Conservation (phyloP, 1,140 invertebrate genomes). For the Brachionus rubens region DNA sequence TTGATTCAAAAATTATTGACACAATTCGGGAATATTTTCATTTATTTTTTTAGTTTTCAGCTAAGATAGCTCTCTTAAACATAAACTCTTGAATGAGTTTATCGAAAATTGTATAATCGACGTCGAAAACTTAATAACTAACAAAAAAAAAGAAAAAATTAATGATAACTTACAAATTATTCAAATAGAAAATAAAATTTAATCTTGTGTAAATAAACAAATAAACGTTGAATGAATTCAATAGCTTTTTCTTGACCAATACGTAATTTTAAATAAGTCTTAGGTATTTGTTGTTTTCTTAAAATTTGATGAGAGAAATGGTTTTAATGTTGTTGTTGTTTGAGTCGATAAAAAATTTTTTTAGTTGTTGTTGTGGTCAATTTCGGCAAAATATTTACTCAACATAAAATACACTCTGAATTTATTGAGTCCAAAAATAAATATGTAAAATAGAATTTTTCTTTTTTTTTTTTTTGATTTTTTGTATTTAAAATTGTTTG, state of each 20-base stretch:
- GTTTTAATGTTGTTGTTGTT: no score
- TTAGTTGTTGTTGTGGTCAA: not conserved
- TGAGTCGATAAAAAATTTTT: no score
- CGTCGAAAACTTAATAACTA: not conserved
- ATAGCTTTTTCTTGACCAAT: not conserved
- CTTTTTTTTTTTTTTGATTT: not conserved
- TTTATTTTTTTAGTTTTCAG: no score
- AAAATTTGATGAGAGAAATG: no score
- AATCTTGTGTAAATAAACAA: slow-evolving; percentile 42
- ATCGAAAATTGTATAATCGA: not conserved
- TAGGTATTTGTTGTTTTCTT: no score
- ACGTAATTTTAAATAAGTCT: no score
- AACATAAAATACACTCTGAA: not conserved
- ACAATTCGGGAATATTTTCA: not conserved
- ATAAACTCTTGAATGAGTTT: no score
- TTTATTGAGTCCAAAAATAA: slow-evolving; percentile 30
- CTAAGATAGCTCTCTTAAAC: no score
- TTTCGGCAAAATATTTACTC: slow-evolving; percentile 14
- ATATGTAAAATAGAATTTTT: not conserved
- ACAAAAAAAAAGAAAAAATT: no score
- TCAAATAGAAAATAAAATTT: not conserved
- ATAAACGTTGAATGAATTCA: no score
- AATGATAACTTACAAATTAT: no score
- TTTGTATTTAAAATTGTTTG: slow-evolving; percentile 14
- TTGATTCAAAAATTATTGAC: not conserved